Percentiles rank a stretch among this genome's conserved stretches.
These are phyloP conservation scores for Malacoctenus gilli DNA, from an alignment of 2,797 vertebrate species.

Conservation along the genomic window DNA sequence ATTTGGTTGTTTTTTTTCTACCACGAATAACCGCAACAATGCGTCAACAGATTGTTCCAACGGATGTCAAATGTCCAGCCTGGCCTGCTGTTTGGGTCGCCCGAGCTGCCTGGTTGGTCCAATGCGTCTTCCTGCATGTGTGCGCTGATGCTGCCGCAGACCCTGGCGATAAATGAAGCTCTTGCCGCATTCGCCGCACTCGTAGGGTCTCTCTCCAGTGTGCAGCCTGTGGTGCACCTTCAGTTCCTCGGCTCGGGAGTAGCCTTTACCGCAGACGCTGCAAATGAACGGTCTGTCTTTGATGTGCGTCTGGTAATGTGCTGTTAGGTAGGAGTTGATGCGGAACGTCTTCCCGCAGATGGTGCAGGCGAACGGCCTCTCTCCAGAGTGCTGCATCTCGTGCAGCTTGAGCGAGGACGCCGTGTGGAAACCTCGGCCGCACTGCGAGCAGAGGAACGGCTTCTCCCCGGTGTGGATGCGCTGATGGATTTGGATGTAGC, in stretches of 20 bases:
- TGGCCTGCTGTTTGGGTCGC: conserved; percentile 67
- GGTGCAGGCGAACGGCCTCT: conserved; percentile 66
- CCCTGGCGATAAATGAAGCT: conserved; percentile 78
- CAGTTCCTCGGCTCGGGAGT: conserved; percentile 72
- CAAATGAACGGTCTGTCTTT: conserved; percentile 71
- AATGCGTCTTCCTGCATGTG: conserved; percentile 67
- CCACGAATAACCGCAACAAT: conserved; percentile 23
- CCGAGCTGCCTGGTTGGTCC: conserved; percentile 74
- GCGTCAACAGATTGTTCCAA: background rate
- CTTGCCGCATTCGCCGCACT: conserved; percentile 71
- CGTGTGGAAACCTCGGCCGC: conserved; percentile 68
- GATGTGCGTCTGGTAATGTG: conserved; percentile 75
- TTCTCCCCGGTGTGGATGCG: conserved; percentile 74
- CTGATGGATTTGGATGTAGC: conserved; percentile 73
- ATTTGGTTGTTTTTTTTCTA: conserved; percentile 25
- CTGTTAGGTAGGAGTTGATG: conserved; percentile 71
- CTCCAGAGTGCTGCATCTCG: conserved; percentile 72
- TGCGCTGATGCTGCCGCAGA: conserved; percentile 74
- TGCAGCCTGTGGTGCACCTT: conserved; percentile 76
- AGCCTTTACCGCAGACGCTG: conserved; percentile 72
- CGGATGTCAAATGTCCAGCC: conserved; percentile 43
- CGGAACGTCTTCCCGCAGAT: conserved; percentile 73
- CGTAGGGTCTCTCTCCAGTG: conserved; percentile 75
- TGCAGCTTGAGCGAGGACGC: conserved; percentile 73
- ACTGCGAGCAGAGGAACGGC: conserved; percentile 72